Evolutionary conservation across 2,797 vertebrate genomes (phyloP).

Genomic region (Rhynchonycteris naso): DNA sequence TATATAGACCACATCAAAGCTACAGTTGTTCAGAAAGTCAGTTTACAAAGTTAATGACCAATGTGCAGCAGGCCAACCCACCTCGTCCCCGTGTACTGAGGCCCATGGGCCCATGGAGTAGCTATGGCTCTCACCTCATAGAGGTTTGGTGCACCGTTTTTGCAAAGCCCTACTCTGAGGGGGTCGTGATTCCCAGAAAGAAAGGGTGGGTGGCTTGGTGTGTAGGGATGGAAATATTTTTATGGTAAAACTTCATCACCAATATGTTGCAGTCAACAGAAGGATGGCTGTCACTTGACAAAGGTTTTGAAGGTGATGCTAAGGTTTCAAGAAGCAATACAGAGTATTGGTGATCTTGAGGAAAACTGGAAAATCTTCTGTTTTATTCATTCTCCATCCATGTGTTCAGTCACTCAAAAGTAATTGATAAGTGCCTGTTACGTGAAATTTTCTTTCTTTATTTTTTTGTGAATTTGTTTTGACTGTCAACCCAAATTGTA

Average conservation of each 20-base stretch:
- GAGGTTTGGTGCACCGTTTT: neutral
- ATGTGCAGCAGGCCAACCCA: neutral
- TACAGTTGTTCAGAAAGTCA: neutral
- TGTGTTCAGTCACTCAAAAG: neutral
- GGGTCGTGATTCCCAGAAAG: neutral
- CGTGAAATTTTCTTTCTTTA: neutral
- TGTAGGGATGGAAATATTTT: neutral
- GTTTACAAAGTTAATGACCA: constrained; percentile 21
- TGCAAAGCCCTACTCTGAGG: neutral
- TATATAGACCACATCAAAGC: neutral
- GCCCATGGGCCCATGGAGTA: neutral
- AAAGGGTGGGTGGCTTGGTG: neutral
- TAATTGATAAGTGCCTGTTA: neutral
- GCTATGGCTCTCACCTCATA: rapidly evolving
- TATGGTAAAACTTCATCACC: neutral
- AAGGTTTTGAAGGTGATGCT: neutral
- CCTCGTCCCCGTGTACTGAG: neutral
- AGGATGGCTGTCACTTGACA: neutral
- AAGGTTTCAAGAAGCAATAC: neutral
- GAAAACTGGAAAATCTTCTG: neutral
- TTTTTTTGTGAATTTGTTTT: no score
- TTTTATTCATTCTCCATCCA: neutral
- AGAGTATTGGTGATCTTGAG: neutral
- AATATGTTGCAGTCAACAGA: neutral
- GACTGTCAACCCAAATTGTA: neutral